Base-by-base conservation (phyloP, 2,113 vertebrate genomes). In the Periophthalmus modestus region DNA sequence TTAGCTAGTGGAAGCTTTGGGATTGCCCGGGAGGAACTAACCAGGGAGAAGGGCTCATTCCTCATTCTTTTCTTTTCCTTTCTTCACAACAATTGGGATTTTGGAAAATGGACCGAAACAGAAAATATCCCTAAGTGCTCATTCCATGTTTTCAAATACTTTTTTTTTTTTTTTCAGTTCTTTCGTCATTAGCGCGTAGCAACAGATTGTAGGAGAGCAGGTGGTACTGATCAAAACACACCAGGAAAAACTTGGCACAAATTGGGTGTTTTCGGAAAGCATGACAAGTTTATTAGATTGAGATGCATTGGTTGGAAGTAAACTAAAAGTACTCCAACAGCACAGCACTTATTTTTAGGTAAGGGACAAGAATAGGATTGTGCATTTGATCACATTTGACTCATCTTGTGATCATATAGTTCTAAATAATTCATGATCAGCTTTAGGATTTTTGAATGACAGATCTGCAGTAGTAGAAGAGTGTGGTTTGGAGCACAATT, bases 81-180 rank as follows among this genome's bases (percentile, higher is more conserved):
- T 3, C 19, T 59, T 67, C 19, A 66, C 19, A 39, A 66, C 34
- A 66, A 66, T 21, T 46, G 36, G 66, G 16, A 23, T 67, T 46
- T 67, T 46, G 14, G 19, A 28, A 48, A 48, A 50, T 72, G 59
- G 48, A 47, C 15, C 48, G 19, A 67, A 67, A 21, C 33, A 65
- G 13, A 65, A 43, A 65, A 34, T 2, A 62, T 62, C 59, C 57
- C 70, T 63, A 75, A 68, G 63, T 57, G 58, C 63, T 9, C 65
- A 33, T 15, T 72, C 43, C 9, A 36, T 54, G 6, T n/a, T 71
- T 28, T 61, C 7, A 47, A 23, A 34, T 55, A 62, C 73, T 81
- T 67, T 63, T n/a, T n/a, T 81, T 67, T 63, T n/a, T n/a, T n/a
- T 74, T 73, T 83, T 80, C 77, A 75, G 72, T 72, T 80, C 63